Percentiles rank a stretch among this genome's conserved stretches.
phyloP scores from a whole-genome alignment of 1,140 invertebrate genomes.

The Halesus radiatus region DNA sequence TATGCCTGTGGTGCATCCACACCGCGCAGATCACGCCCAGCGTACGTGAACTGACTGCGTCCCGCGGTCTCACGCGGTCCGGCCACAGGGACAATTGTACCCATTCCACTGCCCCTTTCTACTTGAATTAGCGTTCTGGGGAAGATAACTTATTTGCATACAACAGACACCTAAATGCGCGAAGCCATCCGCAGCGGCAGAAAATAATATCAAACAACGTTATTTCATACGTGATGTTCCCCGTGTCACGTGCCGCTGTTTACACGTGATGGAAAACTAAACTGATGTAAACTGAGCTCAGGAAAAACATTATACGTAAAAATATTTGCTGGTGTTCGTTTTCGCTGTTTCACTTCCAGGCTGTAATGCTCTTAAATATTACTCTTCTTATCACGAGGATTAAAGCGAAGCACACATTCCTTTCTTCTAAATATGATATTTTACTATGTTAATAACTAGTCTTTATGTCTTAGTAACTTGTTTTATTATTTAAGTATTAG shows the following conservation, averaged over 20 bases:
- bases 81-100: slow-evolving; percentile 25
- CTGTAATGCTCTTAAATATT: no score
- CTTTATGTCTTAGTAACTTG: no score
- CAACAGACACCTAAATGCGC: slow-evolving; percentile 29
- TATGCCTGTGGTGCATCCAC: not conserved
- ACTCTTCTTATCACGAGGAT: no score
- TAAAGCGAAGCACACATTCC: no score
- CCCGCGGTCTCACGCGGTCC: slow-evolving; percentile 6
- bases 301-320: not conserved
- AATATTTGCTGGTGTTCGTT: no score
- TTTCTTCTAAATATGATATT: no score
- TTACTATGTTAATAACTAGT: no score
- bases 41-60: slow-evolving; percentile 5
- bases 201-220: slow-evolving; percentile 37
- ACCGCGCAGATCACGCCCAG: slow-evolving; percentile 1
- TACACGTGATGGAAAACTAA: slow-evolving; percentile 7
- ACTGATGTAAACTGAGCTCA: not conserved
- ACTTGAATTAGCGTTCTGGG: slow-evolving; percentile 23
- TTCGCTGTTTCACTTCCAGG: no score
- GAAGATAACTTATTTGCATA: slow-evolving; percentile 48
- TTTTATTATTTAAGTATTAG: no score
- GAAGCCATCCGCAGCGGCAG: slow-evolving; percentile 9
- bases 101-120: not conserved
- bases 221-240: not conserved
- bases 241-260: slow-evolving; percentile 22